Conservation (phyloP, 2,797 vertebrate genomes). For the Jordanella pulchra region DNA sequence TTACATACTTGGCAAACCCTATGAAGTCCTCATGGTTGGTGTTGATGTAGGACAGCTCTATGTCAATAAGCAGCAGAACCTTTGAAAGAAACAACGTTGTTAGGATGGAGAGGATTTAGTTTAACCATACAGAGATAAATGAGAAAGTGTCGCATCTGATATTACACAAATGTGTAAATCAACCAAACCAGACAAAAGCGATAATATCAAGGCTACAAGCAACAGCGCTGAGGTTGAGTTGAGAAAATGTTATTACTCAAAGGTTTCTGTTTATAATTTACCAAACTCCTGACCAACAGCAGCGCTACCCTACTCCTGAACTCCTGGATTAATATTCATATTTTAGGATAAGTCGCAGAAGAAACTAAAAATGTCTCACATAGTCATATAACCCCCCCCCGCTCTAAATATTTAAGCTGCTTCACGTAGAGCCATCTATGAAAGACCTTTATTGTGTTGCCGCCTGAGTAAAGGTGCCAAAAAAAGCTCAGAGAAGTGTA, state of each 20-base stretch:
- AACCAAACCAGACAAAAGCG: neutral
- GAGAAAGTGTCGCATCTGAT: slow-evolving; percentile 19
- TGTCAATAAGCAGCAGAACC: slow-evolving; percentile 96
- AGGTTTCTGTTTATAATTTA: slow-evolving; percentile 22
- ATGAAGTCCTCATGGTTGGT: slow-evolving; percentile 99
- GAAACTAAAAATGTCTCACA: neutral
- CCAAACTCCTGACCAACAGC: neutral
- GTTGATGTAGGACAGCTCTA: slow-evolving; percentile 97
- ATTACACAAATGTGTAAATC: slow-evolving; percentile 2
- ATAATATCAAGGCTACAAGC: neutral
- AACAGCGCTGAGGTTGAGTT: neutral
- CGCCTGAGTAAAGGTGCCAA: too few species aligned
- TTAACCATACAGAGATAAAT: slow-evolving; percentile 28
- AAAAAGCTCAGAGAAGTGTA: too few species aligned
- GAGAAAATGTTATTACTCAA: slow-evolving; percentile 14
- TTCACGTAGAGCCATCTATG: too few species aligned
- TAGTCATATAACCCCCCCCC: neutral
- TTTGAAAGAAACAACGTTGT: slow-evolving; percentile 65
- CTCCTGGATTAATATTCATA: neutral
- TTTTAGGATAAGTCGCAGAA: neutral
- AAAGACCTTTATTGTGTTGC: too few species aligned
- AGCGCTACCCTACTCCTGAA: neutral
- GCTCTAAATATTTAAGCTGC: neutral
- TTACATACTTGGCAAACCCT: slow-evolving; percentile 95
- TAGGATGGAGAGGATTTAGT: slow-evolving; percentile 41